These are phyloP conservation scores for Rhinoraja longicauda DNA, from an alignment of 2,797 vertebrate species.

Conservation along the genomic window DNA sequence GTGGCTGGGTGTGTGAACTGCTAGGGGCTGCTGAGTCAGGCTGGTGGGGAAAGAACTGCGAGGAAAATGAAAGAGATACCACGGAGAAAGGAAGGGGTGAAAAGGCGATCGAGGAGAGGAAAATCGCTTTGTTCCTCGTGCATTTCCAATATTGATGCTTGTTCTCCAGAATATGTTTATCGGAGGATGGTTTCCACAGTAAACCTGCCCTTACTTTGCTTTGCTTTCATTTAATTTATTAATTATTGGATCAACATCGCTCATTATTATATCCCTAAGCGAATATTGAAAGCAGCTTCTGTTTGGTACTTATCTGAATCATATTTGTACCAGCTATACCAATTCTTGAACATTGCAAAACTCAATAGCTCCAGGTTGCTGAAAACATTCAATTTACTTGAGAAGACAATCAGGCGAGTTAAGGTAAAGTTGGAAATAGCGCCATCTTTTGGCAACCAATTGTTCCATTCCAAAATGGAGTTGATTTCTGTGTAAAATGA, in stretches of 20 bases:
- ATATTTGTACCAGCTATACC: background rate
- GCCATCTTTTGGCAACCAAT: background rate
- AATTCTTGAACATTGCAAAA: background rate
- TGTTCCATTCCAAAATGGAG: background rate
- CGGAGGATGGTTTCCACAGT: background rate
- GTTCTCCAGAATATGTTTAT: background rate
- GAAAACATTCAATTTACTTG: background rate
- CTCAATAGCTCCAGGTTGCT: background rate
- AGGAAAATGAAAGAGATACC: background rate
- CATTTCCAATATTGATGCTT: background rate
- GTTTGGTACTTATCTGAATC: background rate
- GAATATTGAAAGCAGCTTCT: background rate
- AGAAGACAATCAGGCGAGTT: background rate
- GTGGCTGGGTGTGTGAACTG: background rate
- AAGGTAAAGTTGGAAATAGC: background rate
- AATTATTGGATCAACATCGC: background rate
- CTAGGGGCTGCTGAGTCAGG: background rate
- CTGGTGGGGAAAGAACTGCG: background rate
- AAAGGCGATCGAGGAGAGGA: background rate
- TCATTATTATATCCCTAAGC: background rate
- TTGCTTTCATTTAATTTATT: slow-evolving; percentile 17
- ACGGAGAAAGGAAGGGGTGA: background rate
- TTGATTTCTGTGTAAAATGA: background rate
- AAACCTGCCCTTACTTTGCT: slow-evolving; percentile 17
- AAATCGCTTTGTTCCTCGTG: background rate